Conservation (phyloP, 2,888 invertebrate species). For the Caradrina clavipalpis region DNA sequence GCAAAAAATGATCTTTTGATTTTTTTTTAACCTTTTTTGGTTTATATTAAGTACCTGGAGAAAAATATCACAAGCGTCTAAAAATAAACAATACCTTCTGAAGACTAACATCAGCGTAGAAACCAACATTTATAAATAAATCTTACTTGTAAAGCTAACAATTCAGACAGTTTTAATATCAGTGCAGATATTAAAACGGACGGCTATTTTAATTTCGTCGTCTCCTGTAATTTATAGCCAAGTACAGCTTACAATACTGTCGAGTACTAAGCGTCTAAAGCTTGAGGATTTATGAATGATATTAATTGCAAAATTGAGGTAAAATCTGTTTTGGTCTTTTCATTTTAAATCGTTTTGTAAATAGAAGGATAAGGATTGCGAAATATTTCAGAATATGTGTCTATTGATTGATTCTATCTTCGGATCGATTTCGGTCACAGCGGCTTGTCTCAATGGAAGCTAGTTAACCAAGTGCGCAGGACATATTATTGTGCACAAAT, state of each 20-base stretch:
- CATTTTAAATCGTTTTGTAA: too few species aligned
- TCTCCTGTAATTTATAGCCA: constrained; percentile 56
- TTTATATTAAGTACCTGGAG: too few species aligned
- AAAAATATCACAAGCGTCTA: too few species aligned
- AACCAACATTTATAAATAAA: constrained; percentile 30
- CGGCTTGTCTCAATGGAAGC: too few species aligned
- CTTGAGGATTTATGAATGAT: constrained; percentile 47
- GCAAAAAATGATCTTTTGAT: too few species aligned
- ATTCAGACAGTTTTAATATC: constrained; percentile 55
- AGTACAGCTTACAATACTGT: constrained; percentile 44
- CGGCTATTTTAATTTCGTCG: constrained; percentile 55
- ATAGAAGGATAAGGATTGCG: not conserved
- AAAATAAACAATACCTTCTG: not conserved
- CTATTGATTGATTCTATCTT: too few species aligned
- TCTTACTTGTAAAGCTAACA: constrained; percentile 28
- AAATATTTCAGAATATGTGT: not conserved
- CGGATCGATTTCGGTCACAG: too few species aligned
- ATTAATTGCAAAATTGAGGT: constrained; percentile 37
- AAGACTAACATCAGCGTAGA: not conserved
- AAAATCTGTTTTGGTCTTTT: constrained; percentile 7
- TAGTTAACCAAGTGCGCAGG: too few species aligned
- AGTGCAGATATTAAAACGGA: constrained; percentile 41
- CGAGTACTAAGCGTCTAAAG: constrained; percentile 28
- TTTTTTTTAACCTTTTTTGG: too few species aligned
- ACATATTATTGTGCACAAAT: too few species aligned